Evolutionary conservation across 2,113 vertebrate species (phyloP).

Genomic region (Dipodomys stephensi): DNA sequence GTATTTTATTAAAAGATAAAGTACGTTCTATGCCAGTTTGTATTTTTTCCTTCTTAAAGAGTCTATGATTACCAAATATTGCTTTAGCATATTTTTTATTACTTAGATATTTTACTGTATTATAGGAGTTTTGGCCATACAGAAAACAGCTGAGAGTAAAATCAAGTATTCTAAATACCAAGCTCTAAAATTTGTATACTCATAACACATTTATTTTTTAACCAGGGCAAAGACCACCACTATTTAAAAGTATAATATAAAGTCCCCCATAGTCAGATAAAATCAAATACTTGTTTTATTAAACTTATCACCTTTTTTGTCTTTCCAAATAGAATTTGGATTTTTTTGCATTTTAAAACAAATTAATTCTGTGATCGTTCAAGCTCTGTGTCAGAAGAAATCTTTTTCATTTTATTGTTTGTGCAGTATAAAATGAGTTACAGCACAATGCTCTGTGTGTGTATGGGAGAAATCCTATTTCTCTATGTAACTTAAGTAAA

Average conservation of each 20-base stretch:
- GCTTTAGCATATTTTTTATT: slow-evolving; percentile 2
- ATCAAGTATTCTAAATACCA: slow-evolving; percentile 50
- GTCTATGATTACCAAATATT: slow-evolving; percentile 28
- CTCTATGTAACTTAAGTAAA: slow-evolving; percentile 19
- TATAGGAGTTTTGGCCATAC: background rate
- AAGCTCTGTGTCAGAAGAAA: background rate
- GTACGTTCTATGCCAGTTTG: slow-evolving; percentile 4
- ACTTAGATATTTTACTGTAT: background rate
- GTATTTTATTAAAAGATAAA: slow-evolving; percentile 9
- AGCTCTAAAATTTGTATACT: background rate
- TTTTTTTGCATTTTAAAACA: slow-evolving; percentile 40
- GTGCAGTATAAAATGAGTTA: slow-evolving; percentile 15
- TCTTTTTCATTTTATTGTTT: slow-evolving; percentile 57
- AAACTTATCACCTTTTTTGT: background rate
- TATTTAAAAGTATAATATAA: background rate
- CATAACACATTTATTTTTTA: background rate
- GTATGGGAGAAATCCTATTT: slow-evolving; percentile 14
- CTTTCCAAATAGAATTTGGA: slow-evolving; percentile 34
- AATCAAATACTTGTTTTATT: slow-evolving; percentile 14
- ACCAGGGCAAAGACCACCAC: background rate
- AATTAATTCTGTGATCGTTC: slow-evolving; percentile 25
- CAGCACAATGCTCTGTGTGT: slow-evolving; percentile 29
- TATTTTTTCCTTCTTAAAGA: slow-evolving; percentile 45
- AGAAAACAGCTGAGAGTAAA: slow-evolving; percentile 11
- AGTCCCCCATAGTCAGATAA: background rate